Evolutionary conservation across 1,140 invertebrate species (phyloP), one percentile per base, ranked within the genome.

Genomic region (Meloidogyne floridensis): DNA sequence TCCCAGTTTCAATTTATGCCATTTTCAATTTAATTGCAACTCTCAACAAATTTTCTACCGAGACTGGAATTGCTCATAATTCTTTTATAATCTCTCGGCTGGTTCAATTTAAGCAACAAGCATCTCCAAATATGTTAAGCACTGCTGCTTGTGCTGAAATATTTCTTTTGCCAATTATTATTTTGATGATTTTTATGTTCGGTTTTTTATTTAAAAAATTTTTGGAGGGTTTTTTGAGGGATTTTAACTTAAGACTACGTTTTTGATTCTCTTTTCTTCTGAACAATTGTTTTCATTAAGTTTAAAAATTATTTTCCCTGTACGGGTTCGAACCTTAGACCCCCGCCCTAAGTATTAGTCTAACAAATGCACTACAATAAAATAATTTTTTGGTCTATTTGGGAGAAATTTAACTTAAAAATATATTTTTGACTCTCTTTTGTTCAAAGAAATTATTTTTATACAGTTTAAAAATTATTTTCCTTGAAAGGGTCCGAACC

Each of bases 61-160:
- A 83, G 18, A 79, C 72, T 43, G 84, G 86, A 15, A n/a, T 54
- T 69, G 80, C 77, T 56, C 15, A 15, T 7, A 20, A 59, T 65
- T 20, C 69, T 18, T 42, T 80, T 32, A 13, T 81, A 5, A 54
- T 77, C 51, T 53, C n/a, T 7, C 13, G 42, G 47, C 47, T 81
- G 11, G 53, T 65, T 59, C 53, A 76, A 42, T 82, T 85, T 15
- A 0, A 91, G 96, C 86, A 70, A 20, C 80, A 93, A 96, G 70
- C 94, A 94, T 84, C 94, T 96, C 89, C 95, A 95, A 72, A 91
- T 87, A 95, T 98, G 85, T 91, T 98, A 59, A 93, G 94, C 85
- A 92, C 95, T 56, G 94, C 95, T 79, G 94, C 95, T 15, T 93
- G 96, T 78, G 94, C 94, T 69, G 96, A 98, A 91, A 96, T 98